Evolutionary conservation across 2,113 vertebrate genomes (phyloP).

Genomic region (Equus przewalskii): DNA sequence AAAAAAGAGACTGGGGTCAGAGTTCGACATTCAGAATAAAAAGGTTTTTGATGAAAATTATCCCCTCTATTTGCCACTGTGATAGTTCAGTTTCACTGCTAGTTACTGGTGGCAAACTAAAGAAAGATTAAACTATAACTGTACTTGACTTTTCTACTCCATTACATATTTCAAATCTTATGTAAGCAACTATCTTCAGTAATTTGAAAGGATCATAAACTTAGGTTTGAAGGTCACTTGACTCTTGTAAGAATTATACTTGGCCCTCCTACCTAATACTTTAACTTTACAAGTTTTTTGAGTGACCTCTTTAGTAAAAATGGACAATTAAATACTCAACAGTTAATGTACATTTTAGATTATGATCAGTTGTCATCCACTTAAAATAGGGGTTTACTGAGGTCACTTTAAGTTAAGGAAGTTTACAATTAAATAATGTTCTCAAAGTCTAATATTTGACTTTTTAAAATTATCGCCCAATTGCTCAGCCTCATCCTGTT

Average conservation of each 20-base stretch:
- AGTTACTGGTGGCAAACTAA: neutral
- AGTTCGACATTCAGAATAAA: conserved; percentile 3
- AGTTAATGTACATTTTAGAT: neutral
- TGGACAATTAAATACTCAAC: conserved; percentile 14
- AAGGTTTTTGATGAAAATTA: neutral
- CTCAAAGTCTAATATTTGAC: neutral
- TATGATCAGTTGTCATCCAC: neutral
- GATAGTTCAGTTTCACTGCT: neutral
- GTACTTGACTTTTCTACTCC: neutral
- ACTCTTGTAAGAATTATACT: neutral
- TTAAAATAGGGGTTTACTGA: conserved; percentile 25
- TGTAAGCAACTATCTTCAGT: neutral
- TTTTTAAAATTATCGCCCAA: neutral
- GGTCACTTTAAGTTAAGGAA: neutral
- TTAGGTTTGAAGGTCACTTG: conserved; percentile 36
- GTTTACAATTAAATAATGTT: neutral
- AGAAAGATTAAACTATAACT: conserved; percentile 7
- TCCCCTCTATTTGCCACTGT: neutral
- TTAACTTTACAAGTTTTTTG: conserved; percentile 5
- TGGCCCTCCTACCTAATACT: neutral
- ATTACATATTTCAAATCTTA: neutral
- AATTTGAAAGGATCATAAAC: conserved; percentile 42
- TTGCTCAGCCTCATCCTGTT: neutral
- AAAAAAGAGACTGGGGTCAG: neutral
- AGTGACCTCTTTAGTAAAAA: conserved; percentile 25